Conservation (phyloP, 2,797 vertebrate genomes). For the Emydoidea blandingii region DNA sequence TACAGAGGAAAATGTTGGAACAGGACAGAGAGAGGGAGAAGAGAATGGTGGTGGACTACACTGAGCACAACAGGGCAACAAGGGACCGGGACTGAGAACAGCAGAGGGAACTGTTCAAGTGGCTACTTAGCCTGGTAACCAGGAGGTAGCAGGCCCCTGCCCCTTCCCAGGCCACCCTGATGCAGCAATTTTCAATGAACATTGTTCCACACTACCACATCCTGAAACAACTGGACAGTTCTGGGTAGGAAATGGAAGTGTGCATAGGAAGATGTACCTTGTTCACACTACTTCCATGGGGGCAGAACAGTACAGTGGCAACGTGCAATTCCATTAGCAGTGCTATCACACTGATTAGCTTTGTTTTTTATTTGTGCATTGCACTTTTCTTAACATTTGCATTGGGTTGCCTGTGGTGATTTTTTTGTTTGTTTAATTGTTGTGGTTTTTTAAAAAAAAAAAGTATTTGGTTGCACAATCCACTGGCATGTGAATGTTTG, state of each 20-base stretch:
- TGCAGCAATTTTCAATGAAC: not conserved
- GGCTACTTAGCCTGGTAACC: no score
- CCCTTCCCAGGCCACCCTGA: not conserved
- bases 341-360: not conserved
- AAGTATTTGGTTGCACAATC: not conserved
- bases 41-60: not conserved
- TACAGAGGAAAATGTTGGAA: not conserved
- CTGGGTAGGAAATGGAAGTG: not conserved
- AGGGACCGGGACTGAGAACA: not conserved
- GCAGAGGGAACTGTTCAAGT: not conserved
- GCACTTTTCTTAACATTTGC: not conserved
- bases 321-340: not conserved
- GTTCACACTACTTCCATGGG: not conserved
- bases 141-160: not conserved
- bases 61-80: not conserved
- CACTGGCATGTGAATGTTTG: not conserved
- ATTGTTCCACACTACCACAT: not conserved
- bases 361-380: not conserved
- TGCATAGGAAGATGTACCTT: not conserved
- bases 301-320: not conserved
- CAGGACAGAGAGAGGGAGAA: not conserved
- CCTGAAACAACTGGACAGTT: not conserved
- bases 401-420: not conserved
- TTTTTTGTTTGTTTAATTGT: not conserved
- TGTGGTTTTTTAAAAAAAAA: not conserved